These are phyloP conservation scores for Pangasius krempfi DNA, from an alignment of 2,797 vertebrate genomes.

Conservation along the genomic window DNA sequence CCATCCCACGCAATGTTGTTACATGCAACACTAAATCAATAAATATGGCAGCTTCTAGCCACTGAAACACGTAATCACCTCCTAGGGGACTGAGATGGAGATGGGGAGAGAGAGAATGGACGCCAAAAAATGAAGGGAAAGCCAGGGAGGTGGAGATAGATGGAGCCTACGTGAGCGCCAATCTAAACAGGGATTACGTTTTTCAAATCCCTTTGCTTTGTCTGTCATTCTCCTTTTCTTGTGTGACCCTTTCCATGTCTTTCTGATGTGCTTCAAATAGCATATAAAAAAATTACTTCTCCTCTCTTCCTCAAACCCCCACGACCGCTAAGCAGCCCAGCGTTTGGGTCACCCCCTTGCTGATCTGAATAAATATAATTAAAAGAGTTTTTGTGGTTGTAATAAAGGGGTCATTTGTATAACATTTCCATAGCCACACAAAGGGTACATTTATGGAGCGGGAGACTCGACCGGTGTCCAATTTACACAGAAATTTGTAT, in stretches of 20 bases:
- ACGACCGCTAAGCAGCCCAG: slow-evolving; percentile 36
- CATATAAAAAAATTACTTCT: slow-evolving; percentile 22
- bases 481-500: slow-evolving; percentile 94
- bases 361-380: slow-evolving; percentile 97
- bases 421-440: slow-evolving; percentile 95
- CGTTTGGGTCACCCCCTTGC: slow-evolving; percentile 72
- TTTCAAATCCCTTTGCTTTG: slow-evolving; percentile 49
- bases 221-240: slow-evolving; percentile 48
- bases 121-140: slow-evolving; percentile 27
- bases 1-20: slow-evolving; percentile 41
- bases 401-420: slow-evolving; percentile 99
- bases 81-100: slow-evolving; percentile 14
- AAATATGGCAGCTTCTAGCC: slow-evolving; percentile 46
- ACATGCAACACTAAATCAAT: slow-evolving; percentile 57
- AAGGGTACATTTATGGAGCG: slow-evolving; percentile 95
- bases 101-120: neutral
- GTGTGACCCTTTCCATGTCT: slow-evolving; percentile 32
- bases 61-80: slow-evolving; percentile 33
- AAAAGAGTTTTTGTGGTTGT: slow-evolving; percentile 94
- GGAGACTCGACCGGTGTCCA: slow-evolving; percentile 85
- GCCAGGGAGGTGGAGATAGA: slow-evolving; percentile 39
- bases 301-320: slow-evolving; percentile 23
- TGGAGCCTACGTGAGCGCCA: slow-evolving; percentile 38
- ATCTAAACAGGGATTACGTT: slow-evolving; percentile 55
- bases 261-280: slow-evolving; percentile 47